phyloP scores from a whole-genome alignment of 35 echinoderm and acorn worm species.

The Acanthaster planci region DNA sequence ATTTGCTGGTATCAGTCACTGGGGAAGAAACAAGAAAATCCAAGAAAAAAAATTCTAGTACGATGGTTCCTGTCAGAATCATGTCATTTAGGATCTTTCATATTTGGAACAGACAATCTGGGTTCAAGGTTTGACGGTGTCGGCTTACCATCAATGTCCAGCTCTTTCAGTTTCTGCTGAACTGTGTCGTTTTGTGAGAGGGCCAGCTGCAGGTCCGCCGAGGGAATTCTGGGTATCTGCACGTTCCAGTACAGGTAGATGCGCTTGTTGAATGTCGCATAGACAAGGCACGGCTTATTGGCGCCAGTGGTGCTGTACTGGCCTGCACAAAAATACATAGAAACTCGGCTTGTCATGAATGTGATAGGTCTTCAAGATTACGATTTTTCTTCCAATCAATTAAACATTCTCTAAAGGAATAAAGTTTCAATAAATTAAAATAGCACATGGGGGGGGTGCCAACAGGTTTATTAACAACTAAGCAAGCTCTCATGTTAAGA shows the following conservation, averaged over 20 bases:
- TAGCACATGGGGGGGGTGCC: too few species aligned
- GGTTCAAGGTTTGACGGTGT: neutral
- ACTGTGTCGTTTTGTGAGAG: constrained; percentile 55
- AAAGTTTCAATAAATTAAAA: too few species aligned
- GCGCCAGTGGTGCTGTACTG: constrained; percentile 74
- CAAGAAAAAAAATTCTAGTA: neutral
- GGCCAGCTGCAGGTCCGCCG: constrained; percentile 65
- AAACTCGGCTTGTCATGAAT: too few species aligned
- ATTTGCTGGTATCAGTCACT: constrained; percentile 7
- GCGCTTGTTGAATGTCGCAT: constrained; percentile 91
- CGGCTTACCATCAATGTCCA: constrained; percentile 46
- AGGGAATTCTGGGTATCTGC: constrained; percentile 62
- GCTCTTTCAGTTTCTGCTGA: constrained; percentile 61
- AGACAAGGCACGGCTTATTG: constrained; percentile 89
- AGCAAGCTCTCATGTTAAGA: too few species aligned
- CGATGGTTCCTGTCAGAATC: too few species aligned
- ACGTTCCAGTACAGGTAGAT: constrained; percentile 96
- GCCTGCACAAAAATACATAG: constrained; percentile 31
- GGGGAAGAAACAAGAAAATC: neutral
- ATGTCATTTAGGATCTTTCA: neutral
- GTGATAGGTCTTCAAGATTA: too few species aligned
- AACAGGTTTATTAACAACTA: too few species aligned
- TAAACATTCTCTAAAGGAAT: too few species aligned
- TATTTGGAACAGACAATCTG: neutral
- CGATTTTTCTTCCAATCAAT: too few species aligned